Conservation (phyloP, 2,113 vertebrate genomes). For the Junco hyemalis region DNA sequence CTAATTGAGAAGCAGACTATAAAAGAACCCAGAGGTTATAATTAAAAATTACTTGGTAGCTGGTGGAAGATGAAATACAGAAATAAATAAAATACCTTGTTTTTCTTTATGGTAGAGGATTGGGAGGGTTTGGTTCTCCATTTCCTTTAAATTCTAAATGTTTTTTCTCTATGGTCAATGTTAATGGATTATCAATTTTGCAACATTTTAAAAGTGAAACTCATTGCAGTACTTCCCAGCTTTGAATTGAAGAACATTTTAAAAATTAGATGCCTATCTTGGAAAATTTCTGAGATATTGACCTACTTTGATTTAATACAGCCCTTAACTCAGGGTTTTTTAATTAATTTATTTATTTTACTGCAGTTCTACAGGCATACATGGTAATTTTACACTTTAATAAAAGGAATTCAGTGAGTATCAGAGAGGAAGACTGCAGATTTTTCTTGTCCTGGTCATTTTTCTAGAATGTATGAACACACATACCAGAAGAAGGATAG, state of each 20-base stretch:
- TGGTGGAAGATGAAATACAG: background rate
- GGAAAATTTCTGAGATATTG: background rate
- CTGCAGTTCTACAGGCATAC: background rate
- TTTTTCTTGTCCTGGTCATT: background rate
- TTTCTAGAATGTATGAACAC: background rate
- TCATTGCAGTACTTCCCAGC: background rate
- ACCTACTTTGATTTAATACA: background rate
- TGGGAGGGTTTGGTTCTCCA: accelerated
- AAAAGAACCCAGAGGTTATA: background rate
- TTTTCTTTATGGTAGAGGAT: background rate
- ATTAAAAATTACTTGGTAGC: background rate
- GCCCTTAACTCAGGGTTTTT: background rate
- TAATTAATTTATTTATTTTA: background rate
- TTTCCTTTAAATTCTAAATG: background rate
- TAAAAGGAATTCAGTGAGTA: background rate
- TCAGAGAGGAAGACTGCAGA: background rate
- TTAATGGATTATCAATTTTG: background rate
- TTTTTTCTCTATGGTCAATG: background rate
- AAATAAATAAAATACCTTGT: background rate
- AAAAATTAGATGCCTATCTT: background rate
- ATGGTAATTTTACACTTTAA: background rate
- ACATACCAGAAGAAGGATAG: background rate
- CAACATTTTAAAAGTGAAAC: background rate
- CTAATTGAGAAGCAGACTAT: background rate
- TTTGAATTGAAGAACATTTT: background rate